phyloP scores from a whole-genome alignment of 2,113 vertebrate genomes.

The Alouatta palliata region DNA sequence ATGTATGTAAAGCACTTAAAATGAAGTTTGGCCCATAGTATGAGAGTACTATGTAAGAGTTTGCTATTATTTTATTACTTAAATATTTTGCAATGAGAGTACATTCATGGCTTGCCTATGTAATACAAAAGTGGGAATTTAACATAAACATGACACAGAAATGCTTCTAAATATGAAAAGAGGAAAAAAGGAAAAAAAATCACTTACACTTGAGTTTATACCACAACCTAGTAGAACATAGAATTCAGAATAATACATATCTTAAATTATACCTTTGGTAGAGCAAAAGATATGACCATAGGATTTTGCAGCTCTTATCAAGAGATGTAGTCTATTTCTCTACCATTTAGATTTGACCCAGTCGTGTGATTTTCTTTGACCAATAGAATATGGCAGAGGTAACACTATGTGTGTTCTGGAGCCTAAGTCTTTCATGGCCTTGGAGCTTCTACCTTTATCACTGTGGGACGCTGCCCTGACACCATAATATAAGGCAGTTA shows the following conservation, averaged over 20 bases:
- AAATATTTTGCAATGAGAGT: slow-evolving; percentile 48
- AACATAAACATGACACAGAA: not conserved
- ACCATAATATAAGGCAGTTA: not conserved
- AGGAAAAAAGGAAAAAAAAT: not conserved
- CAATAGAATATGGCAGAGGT: slow-evolving; percentile 5
- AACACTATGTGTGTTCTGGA: not conserved
- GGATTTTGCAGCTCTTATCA: not conserved
- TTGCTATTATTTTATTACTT: not conserved
- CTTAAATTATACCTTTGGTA: not conserved
- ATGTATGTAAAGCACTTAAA: not conserved
- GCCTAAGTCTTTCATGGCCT: not conserved
- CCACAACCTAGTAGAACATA: not conserved
- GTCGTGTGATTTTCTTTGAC: not conserved
- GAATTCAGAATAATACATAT: not conserved
- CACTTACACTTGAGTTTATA: slow-evolving; percentile 4
- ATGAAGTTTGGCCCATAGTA: not conserved
- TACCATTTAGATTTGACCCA: not conserved
- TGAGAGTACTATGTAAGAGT: not conserved
- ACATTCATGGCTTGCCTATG: slow-evolving; percentile 15
- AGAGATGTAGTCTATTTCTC: not conserved
- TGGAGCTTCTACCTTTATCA: not conserved
- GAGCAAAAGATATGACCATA: not conserved
- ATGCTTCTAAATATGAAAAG: slow-evolving; percentile 30
- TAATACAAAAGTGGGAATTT: not conserved
- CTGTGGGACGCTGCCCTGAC: not conserved